Conservation (phyloP, 2,888 invertebrate species). For the Serrognathus titanus region DNA sequence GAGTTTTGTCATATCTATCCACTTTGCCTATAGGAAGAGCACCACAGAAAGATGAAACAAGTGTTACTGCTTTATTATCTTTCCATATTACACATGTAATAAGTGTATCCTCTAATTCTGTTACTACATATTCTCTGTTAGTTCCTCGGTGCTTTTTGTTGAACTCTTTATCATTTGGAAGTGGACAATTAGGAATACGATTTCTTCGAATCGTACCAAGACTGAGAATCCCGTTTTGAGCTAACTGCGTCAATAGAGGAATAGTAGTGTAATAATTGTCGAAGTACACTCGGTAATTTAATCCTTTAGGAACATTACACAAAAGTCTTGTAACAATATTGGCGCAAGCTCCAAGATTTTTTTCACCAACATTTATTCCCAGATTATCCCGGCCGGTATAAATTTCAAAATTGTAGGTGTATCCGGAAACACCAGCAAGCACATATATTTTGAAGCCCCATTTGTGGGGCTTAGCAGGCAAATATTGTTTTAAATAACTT, state of each 20-base stretch:
- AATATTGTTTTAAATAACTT: constrained; percentile 18
- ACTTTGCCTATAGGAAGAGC: too few species aligned
- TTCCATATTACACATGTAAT: too few species aligned
- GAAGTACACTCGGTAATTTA: constrained; percentile 36
- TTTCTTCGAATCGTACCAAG: constrained; percentile 36
- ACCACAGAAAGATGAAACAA: too few species aligned
- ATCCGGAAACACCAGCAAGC: constrained; percentile 19
- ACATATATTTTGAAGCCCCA: constrained; percentile 25
- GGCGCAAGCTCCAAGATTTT: constrained; percentile 35
- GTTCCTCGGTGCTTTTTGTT: constrained; percentile 30
- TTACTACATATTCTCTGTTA: constrained; percentile 28
- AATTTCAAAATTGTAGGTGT: constrained; percentile 2
- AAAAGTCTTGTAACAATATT: constrained; percentile 38
- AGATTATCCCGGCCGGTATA: constrained; percentile 18
- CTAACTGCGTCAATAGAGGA: constrained; percentile 28
- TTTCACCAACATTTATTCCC: constrained; percentile 19
- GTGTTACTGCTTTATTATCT: too few species aligned
- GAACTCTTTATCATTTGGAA: constrained; percentile 32
- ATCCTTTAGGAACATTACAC: constrained; percentile 30
- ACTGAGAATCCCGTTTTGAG: constrained; percentile 31
- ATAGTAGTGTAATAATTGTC: constrained; percentile 38
- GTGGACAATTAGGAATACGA: constrained; percentile 35
- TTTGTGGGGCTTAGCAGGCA: constrained; percentile 23
- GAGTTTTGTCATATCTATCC: too few species aligned
- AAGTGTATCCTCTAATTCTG: too few species aligned